phyloP scores from a whole-genome alignment of 1,140 invertebrate species.

The Aplysia californica region DNA sequence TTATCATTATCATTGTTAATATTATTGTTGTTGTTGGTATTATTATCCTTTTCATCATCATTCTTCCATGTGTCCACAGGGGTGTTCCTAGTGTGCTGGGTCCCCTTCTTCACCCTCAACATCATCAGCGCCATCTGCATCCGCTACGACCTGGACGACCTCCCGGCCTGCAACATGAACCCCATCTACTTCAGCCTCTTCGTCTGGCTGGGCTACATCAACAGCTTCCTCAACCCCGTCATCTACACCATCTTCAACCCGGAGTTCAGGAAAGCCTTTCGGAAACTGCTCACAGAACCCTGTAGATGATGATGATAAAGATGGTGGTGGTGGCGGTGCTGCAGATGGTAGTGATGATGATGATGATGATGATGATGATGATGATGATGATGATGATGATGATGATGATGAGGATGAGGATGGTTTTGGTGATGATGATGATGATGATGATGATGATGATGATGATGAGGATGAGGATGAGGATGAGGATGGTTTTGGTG shows the following conservation, averaged over 20 bases:
- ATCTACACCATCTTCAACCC: slow-evolving; percentile 99
- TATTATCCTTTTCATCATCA: not conserved
- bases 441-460: not conserved
- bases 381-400: slow-evolving; percentile 7
- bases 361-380: slow-evolving; percentile 1
- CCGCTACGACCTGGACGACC: slow-evolving; percentile 53
- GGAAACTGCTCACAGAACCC: slow-evolving; percentile 81
- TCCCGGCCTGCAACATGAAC: slow-evolving; percentile 58
- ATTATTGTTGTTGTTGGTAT: not conserved
- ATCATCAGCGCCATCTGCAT: slow-evolving; percentile 96
- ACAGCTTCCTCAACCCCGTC: slow-evolving; percentile 95
- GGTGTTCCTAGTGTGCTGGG: slow-evolving; percentile 98
- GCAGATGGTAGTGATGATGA: not conserved
- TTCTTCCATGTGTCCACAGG: slow-evolving; percentile 69
- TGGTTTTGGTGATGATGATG: not conserved
- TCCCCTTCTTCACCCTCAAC: slow-evolving; percentile 97
- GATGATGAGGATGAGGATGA: no score
- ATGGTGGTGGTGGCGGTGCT: not conserved
- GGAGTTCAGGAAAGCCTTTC: slow-evolving; percentile 98
- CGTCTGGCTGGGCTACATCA: slow-evolving; percentile 99
- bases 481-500: no score
- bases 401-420: not conserved
- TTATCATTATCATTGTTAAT: not conserved
- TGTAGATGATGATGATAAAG: slow-evolving; percentile 33
- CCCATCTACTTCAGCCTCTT: slow-evolving; percentile 77